These are phyloP conservation scores for Cyprinus carpio DNA, from an alignment of 2,113 vertebrate genomes.

Conservation along the genomic window DNA sequence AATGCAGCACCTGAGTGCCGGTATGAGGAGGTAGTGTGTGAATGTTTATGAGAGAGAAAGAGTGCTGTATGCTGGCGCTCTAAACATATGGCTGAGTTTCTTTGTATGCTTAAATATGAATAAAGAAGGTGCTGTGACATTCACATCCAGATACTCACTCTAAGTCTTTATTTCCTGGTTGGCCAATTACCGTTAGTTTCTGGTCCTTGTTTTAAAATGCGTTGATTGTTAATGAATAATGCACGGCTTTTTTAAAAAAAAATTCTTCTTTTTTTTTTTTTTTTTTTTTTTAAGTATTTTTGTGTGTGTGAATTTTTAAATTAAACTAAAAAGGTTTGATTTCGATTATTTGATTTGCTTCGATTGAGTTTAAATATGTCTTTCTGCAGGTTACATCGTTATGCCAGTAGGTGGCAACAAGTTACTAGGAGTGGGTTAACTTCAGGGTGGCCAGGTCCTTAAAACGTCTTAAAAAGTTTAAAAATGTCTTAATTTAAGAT, in stretches of 20 bases:
- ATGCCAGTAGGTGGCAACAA: background rate
- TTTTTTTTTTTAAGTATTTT: too few species aligned
- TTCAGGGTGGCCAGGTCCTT: too few species aligned
- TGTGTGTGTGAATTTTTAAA: background rate
- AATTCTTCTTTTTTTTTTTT: too few species aligned
- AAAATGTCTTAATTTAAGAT: too few species aligned
- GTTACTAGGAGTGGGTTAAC: background rate
- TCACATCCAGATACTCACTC: too few species aligned
- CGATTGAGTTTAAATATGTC: background rate
- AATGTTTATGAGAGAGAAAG: background rate
- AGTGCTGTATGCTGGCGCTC: background rate
- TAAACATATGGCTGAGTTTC: background rate
- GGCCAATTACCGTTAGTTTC: too few species aligned
- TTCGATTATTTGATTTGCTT: background rate
- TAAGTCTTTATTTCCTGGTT: constrained; percentile 7
- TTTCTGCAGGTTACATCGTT: background rate
- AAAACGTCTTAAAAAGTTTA: too few species aligned
- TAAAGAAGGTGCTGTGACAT: constrained; percentile 21
- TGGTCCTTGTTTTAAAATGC: background rate
- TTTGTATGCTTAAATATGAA: constrained; percentile 32
- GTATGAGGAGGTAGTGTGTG: background rate
- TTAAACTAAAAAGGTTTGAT: background rate
- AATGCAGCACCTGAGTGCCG: background rate
- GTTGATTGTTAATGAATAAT: background rate
- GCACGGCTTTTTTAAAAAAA: too few species aligned